Conservation (phyloP, 2,888 invertebrate genomes). For the Phortica okadai region DNA sequence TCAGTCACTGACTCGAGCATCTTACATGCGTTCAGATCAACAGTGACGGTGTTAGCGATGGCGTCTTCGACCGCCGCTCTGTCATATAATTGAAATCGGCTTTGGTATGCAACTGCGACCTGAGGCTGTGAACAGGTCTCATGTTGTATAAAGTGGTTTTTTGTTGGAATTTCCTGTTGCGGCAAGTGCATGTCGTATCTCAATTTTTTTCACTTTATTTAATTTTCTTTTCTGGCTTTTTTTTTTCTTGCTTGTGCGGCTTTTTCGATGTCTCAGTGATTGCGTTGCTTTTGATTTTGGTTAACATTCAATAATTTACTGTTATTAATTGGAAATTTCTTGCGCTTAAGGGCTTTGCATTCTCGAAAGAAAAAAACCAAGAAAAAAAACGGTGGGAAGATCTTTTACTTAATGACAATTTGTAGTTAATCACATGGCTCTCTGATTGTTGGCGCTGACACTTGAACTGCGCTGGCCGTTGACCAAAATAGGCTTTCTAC, state of each 20-base stretch:
- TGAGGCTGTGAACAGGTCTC: background rate
- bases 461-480: too few species aligned
- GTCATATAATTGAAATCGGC: conserved; percentile 19
- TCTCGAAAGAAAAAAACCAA: background rate
- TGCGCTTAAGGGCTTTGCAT: background rate
- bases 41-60: background rate
- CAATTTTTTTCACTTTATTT: background rate
- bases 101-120: conserved; percentile 14
- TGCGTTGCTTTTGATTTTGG: conserved; percentile 12
- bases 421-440: too few species aligned
- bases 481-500: too few species aligned
- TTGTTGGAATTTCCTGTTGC: conserved; percentile 12
- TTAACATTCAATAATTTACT: conserved; percentile 23
- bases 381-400: conserved; percentile 12
- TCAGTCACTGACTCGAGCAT: too few species aligned
- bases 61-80: background rate
- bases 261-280: background rate
- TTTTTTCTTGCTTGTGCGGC: background rate
- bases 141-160: conserved; percentile 8
- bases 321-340: conserved; percentile 32
- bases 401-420: too few species aligned
- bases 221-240: conserved; percentile 1
- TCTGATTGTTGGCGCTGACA: too few species aligned
- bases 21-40: background rate
- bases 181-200: conserved; percentile 20